Base-by-base conservation (phyloP, 2,113 vertebrate genomes). In the Chloropsis hardwickii region DNA sequence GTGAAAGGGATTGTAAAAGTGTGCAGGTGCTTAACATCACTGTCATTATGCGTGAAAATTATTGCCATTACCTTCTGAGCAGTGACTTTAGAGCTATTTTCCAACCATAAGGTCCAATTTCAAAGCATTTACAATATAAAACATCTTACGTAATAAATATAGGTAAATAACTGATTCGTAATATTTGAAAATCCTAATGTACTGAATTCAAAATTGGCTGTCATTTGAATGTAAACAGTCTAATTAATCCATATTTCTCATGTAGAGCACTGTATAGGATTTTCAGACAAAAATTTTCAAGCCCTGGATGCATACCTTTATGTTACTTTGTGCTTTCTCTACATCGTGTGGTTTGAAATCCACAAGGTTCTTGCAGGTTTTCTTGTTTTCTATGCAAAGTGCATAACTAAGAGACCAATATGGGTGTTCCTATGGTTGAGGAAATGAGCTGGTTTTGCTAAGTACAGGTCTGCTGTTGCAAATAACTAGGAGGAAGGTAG, bases 241-340 rank as follows among this genome's bases (percentile, higher is more conserved):
- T 71, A 51, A 92, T 60, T 57, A 91, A 69, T 45, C 51, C 7
- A 3, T 35, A 19, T 29, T 88, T 82, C 28, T 82, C 31, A 24
- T 11, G 6, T 7, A 56, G 42, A 62, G 3, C 0, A 0, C 12
- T 61, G 6, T 28, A 3, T 20, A 29, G 16, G 14, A 65, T 62
- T 54, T 76, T 33, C 10, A 57, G 58, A 31, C 20, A 45, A n/a
- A 69, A 70, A 24, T 60, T 89, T 77, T 76, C 31, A 58, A 20
- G 22, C n/a, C 3, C n/a, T 64, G 70, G 14, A 28, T 51, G 10
- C 11, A 24, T 10, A 37, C 4, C 9, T 40, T 35, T 45, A 12
- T 44, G 18, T 53, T 71, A 28, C 44, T 79, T 67, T 70, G 11
- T 67, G 20, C 28, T 56, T 60, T 14, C 2, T 74, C 8, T 21